Evolutionary conservation across 2,113 vertebrate species (phyloP).

Genomic region (Chrysochloris asiatica): DNA sequence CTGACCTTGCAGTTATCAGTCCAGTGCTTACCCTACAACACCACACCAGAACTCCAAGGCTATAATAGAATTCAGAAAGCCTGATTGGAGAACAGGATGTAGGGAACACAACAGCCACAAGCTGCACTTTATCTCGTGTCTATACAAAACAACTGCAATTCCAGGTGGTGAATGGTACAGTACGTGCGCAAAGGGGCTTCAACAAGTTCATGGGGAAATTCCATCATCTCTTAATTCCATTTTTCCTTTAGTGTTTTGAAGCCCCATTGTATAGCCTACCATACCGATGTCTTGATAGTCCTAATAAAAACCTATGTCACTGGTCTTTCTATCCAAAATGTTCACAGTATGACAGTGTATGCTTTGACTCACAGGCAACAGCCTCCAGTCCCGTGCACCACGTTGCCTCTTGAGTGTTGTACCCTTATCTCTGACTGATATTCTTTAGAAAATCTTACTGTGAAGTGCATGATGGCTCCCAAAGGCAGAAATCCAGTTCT

Average conservation of each 20-base stretch:
- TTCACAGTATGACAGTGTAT: background rate
- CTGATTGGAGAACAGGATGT: background rate
- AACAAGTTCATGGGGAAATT: too few species aligned
- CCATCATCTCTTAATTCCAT: too few species aligned
- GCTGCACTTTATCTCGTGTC: background rate
- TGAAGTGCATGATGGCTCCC: background rate
- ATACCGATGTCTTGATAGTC: too few species aligned
- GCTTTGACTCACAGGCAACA: background rate
- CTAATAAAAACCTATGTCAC: too few species aligned
- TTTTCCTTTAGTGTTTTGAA: too few species aligned
- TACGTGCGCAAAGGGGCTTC: too few species aligned
- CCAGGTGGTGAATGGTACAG: too few species aligned
- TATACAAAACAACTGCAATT: too few species aligned
- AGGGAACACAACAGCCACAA: background rate
- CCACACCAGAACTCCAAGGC: background rate
- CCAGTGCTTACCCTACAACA: too few species aligned
- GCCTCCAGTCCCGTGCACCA: background rate
- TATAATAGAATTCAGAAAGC: background rate
- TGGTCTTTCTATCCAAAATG: background rate
- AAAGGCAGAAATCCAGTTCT: background rate
- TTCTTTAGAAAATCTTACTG: background rate
- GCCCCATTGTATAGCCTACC: too few species aligned
- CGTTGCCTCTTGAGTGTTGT: background rate
- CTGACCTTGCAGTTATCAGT: too few species aligned
- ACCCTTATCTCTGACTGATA: background rate